Conservation (phyloP, 2,797 vertebrate genomes). For the Coccyzus lansbergi region DNA sequence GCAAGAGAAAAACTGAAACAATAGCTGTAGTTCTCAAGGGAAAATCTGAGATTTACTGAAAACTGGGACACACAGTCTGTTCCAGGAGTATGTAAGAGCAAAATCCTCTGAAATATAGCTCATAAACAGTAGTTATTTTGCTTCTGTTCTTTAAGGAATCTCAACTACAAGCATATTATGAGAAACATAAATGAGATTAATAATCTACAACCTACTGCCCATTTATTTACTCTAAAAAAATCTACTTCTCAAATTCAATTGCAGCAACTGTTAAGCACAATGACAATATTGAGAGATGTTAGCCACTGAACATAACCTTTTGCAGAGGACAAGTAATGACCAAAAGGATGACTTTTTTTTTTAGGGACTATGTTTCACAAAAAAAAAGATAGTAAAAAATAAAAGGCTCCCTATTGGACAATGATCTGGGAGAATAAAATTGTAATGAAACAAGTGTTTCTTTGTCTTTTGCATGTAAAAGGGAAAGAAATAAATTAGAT, state of each 20-base stretch:
- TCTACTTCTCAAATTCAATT: background rate
- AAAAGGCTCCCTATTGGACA: background rate
- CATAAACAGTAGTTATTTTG: background rate
- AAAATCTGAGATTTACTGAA: background rate
- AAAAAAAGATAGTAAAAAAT: background rate
- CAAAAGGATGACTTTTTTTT: background rate
- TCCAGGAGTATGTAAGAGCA: background rate
- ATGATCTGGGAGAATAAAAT: background rate
- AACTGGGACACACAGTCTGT: background rate
- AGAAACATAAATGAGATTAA: conserved; percentile 16
- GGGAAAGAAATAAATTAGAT: background rate
- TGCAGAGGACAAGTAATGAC: background rate
- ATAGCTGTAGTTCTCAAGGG: background rate
- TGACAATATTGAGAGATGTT: background rate
- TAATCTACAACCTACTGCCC: background rate
- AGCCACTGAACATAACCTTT: background rate
- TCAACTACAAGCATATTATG: background rate
- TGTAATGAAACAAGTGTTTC: background rate
- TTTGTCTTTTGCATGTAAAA: background rate
- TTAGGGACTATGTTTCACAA: background rate
- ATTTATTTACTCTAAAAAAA: conserved; percentile 20
- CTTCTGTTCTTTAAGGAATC: conserved; percentile 8
- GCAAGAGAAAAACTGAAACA: background rate
- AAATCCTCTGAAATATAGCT: background rate
- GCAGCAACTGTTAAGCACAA: background rate